Percentiles rank a stretch among this genome's conserved stretches.
phyloP scores from a whole-genome alignment of 2,888 invertebrate genomes.

The Dusona sp. region DNA sequence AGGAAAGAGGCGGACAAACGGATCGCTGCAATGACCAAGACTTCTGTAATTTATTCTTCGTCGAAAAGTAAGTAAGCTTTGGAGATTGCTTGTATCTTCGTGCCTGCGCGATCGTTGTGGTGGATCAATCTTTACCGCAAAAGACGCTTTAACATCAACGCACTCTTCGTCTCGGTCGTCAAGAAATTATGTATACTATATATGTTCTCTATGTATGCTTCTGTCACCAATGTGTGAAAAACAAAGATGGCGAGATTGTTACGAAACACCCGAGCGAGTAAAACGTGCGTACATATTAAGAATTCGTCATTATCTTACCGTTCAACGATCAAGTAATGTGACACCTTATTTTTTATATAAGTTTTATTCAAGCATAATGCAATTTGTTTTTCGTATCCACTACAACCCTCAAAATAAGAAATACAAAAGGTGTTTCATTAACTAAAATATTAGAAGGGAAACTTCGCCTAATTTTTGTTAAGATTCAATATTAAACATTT shows the following conservation, averaged over 20 bases:
- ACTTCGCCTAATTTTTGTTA: neutral
- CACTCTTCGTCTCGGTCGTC: constrained; percentile 35
- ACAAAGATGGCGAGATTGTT: constrained; percentile 49
- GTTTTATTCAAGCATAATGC: neutral
- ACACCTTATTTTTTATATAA: neutral
- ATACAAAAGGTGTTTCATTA: neutral
- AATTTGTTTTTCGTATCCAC: too few relatives aligned
- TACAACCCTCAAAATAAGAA: neutral
- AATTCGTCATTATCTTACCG: constrained; percentile 35
- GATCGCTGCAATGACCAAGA: neutral
- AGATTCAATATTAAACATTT: neutral
- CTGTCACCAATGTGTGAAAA: constrained; percentile 21
- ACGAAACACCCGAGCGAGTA: constrained; percentile 31
- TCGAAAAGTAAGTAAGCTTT: constrained; percentile 12
- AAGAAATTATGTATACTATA: constrained; percentile 11
- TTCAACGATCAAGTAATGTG: neutral
- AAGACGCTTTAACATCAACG: constrained; percentile 21
- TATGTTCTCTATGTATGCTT: neutral
- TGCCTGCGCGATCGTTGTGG: constrained; percentile 22
- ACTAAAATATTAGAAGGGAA: neutral
- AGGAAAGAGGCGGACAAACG: neutral
- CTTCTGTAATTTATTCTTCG: constrained; percentile 39
- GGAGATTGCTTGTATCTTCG: constrained; percentile 41
- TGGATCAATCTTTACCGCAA: constrained; percentile 17
- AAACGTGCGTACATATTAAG: constrained; percentile 15